Base-by-base conservation (phyloP, 35 echinoderm and acorn worm species). In the Stichopus chloronotus region DNA sequence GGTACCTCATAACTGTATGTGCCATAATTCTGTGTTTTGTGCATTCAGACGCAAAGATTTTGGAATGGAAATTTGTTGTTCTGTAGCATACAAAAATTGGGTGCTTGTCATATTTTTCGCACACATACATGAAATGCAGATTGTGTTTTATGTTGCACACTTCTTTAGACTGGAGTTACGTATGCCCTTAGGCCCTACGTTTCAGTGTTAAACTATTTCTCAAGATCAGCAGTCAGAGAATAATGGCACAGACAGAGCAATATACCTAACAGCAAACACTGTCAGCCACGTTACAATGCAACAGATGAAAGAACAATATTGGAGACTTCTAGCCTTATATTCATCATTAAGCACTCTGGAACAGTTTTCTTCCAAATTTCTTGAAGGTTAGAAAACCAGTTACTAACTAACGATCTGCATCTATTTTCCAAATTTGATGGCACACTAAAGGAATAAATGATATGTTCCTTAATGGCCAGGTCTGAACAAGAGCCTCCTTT, bases 271-370 rank as follows among this genome's bases (percentile, higher is more conserved):
- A 71, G n/a, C n/a, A 71, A 13, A 13, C n/a, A 13, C n/a, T 71
- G 65, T 71, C 65, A 13, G 65, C 65, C 65, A 71, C 65, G 58
- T 89, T 22, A 89, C 60, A 89, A 12, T 60, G 87, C 87, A 58
- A 89, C 87, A 74, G 59, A 89, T 30, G 59, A 53, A 63, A 89
- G 60, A 23, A 55, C 52, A 14, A 71, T 12, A 43, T 89, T 25
- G 65, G 87, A 9, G 9, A 63, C 52, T n/a, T 53, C 59, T 7
- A 89, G 30, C 71, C 43, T 52, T 11, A 69, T 8, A n/a, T 72
- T 16, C 17, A 13, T 19, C 7, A 89, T 12, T 52, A 89, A 19
- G 14, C 14, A 19, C 0, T 72, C 16, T 24, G 9, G 16, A 2
- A n/a, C 59, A 53, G 16, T 63, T 89, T 59, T 85, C 52, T 55